Evolutionary conservation across 2,797 vertebrate species (phyloP), one percentile per base, ranked within the genome.

Genomic region (Spatula versicolor): DNA sequence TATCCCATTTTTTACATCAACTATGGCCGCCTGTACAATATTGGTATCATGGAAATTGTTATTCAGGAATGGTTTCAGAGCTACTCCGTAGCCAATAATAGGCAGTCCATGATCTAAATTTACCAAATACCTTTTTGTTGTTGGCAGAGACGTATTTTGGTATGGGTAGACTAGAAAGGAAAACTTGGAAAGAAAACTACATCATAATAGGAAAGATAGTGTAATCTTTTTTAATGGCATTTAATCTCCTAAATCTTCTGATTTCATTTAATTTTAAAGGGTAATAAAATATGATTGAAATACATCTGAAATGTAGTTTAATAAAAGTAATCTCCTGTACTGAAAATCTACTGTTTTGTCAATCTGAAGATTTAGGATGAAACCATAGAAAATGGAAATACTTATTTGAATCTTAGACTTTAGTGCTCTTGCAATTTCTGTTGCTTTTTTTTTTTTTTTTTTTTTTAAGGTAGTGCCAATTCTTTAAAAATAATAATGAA

Each of bases 191-290:
- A 77, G 52, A 75, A 81, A 83, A 31, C 50, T 85, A 11, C 14
- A 13, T 8, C 86, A 1, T 89, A 90, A 66, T 71, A 87, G 60
- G 58, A 88, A 88, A 81, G 78, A 69, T 80, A 59, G 64, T 62
- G 63, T 88, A 78, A 92, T 92, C n/a, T 69, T 84, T 93, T 90
- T 69, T 74, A 96, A 94, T 93, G 72, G 41, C 71, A 62, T 86
- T 91, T 91, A 88, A 91, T 93, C 77, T 93, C 88, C 68, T 93
- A 83, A 93, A 95, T 95, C 60, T 95, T 96, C 83, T 85, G 88
- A 94, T 94, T 95, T 94, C 67, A 92, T 96, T 94, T 95, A 84
- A 93, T 94, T 97, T 92, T 90, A 94, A 95, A 95, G 41, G 87
- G 83, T 83, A 93, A 93, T 92, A 93, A 95, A 96, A 94, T 91